These are phyloP conservation scores for Erpornis zantholeuca DNA, from an alignment of 2,113 vertebrate species.

Conservation along the genomic window DNA sequence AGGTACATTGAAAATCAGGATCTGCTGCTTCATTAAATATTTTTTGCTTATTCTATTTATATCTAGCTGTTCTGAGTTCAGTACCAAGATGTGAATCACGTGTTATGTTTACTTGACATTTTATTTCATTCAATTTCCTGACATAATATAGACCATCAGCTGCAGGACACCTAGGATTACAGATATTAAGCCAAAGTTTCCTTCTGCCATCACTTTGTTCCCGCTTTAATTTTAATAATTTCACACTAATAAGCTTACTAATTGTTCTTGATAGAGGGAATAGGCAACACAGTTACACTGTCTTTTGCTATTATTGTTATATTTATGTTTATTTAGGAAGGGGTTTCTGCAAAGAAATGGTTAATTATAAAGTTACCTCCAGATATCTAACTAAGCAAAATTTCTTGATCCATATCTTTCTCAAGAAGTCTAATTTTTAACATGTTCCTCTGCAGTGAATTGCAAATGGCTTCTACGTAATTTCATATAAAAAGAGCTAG, in stretches of 20 bases:
- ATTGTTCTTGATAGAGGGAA: not conserved
- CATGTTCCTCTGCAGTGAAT: not conserved
- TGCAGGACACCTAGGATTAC: not conserved
- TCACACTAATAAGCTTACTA: not conserved
- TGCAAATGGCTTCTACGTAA: not conserved
- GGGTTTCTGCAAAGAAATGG: not conserved
- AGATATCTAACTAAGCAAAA: not conserved
- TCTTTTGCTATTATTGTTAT: not conserved
- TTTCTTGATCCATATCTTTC: not conserved
- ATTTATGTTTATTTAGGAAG: not conserved
- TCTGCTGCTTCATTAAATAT: not conserved
- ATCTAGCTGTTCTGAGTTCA: not conserved
- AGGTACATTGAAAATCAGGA: not conserved
- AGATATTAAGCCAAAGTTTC: not conserved
- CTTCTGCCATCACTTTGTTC: not conserved
- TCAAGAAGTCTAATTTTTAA: not conserved
- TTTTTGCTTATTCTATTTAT: not conserved
- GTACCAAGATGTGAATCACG: slow-evolving; percentile 45
- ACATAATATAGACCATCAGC: not conserved
- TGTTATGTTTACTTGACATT: not conserved
- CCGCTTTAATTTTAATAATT: not conserved
- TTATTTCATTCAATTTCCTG: not conserved
- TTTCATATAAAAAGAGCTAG: not conserved
- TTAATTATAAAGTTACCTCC: not conserved
- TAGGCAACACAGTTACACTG: not conserved